These are phyloP conservation scores for Dynastes maya DNA, from an alignment of 2,888 invertebrate genomes.

Conservation along the genomic window DNA sequence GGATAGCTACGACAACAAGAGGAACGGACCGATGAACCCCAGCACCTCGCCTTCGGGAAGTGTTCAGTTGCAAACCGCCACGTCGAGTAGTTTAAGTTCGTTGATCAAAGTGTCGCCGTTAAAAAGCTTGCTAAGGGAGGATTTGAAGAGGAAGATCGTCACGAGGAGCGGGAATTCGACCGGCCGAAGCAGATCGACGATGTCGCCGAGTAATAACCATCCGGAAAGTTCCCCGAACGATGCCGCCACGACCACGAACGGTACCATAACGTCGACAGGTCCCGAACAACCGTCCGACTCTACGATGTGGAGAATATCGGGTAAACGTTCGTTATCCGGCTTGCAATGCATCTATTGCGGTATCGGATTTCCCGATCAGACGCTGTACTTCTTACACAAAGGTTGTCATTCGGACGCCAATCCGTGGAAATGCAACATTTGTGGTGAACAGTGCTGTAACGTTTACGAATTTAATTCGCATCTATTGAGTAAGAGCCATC, in stretches of 20 bases:
- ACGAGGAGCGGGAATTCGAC: conserved; percentile 74
- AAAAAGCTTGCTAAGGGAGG: conserved; percentile 88
- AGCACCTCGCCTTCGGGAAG: conserved; percentile 65
- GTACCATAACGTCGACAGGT: conserved; percentile 84
- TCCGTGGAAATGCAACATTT: conserved; percentile 98
- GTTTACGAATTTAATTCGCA: conserved; percentile 98
- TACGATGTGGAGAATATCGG: conserved; percentile 69
- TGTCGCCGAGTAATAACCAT: conserved; percentile 68
- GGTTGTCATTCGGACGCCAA: conserved; percentile 98
- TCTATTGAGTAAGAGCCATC: conserved; percentile 94
- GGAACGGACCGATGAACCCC: conserved; percentile 68
- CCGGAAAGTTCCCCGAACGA: conserved; percentile 71
- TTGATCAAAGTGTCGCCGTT: conserved; percentile 89
- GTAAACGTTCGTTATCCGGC: conserved; percentile 72
- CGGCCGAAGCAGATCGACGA: conserved; percentile 61
- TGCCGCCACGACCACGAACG: conserved; percentile 73
- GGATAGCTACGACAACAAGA: conserved; percentile 69
- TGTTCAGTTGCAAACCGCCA: conserved; percentile 69
- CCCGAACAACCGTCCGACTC: conserved; percentile 72
- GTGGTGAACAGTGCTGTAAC: conserved; percentile 95
- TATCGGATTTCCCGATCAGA: conserved; percentile 96
- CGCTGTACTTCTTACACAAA: conserved; percentile 96
- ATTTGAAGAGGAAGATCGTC: conserved; percentile 85
- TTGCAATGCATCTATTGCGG: conserved; percentile 93
- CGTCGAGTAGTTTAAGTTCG: conserved; percentile 82